These are phyloP conservation scores for Phaenicophaeus curvirostris DNA, from an alignment of 2,797 vertebrate genomes.

Conservation along the genomic window DNA sequence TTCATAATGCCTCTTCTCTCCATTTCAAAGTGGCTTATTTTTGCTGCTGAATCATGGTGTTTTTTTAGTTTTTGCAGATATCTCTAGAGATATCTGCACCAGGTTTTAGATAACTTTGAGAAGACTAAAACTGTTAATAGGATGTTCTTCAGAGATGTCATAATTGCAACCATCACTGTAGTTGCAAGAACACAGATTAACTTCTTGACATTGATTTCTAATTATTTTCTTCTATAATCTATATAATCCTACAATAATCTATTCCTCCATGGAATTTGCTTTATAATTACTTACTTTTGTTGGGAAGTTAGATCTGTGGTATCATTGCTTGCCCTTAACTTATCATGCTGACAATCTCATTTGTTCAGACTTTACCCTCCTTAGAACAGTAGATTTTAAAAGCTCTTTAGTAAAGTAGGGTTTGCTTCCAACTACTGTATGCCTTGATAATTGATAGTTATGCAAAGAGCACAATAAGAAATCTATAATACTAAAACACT, in stretches of 20 bases:
- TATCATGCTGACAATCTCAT: background rate
- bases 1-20: background rate
- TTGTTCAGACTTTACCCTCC: background rate
- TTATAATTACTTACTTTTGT: background rate
- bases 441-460: background rate
- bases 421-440: background rate
- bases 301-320: background rate
- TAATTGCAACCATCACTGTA: background rate
- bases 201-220: background rate
- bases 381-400: background rate
- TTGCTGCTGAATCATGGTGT: background rate
- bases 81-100: background rate
- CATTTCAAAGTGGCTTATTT: background rate
- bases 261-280: background rate
- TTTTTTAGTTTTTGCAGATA: background rate
- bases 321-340: background rate
- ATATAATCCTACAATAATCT: too few relatives aligned
- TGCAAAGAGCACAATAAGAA: background rate
- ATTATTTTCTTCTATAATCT: background rate
- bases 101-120: background rate
- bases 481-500: background rate
- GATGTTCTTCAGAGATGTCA: background rate
- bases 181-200: background rate
- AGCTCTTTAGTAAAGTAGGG: background rate
- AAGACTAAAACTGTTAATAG: background rate